phyloP scores from a whole-genome alignment of 2,797 vertebrate genomes.

The Picus viridis region DNA sequence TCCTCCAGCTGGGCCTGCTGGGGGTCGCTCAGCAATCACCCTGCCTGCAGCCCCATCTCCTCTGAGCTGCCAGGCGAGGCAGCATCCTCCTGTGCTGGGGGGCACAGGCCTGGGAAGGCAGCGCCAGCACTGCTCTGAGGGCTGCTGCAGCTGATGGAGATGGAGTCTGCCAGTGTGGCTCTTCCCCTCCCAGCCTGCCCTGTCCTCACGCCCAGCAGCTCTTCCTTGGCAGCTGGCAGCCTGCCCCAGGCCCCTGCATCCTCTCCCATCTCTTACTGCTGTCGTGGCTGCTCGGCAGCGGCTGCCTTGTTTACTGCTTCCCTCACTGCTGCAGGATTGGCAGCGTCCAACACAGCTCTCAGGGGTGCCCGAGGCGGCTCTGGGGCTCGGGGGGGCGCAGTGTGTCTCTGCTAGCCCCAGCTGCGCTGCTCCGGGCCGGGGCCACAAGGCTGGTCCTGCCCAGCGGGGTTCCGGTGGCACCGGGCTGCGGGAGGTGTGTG shows the following conservation, averaged over 20 bases:
- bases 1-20: neutral
- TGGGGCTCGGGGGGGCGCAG: neutral
- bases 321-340: neutral
- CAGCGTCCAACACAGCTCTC: rapidly evolving
- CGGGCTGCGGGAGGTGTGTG: neutral
- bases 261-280: neutral
- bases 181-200: neutral
- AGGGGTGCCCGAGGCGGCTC: neutral
- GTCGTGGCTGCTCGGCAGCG: neutral
- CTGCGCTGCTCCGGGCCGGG: rapidly evolving
- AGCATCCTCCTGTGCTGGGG: rapidly evolving
- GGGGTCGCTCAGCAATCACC: neutral
- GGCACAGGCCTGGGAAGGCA: neutral
- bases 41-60: neutral
- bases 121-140: rapidly evolving
- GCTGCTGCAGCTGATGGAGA: neutral
- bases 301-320: neutral
- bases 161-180: neutral
- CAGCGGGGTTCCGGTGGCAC: neutral
- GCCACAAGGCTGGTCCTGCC: neutral
- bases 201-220: rapidly evolving
- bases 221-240: neutral
- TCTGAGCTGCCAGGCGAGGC: neutral
- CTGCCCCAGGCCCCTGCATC: neutral
- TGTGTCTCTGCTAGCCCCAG: rapidly evolving